Percentiles rank a stretch among this genome's conserved stretches.
Conservation (phyloP, 2,888 invertebrate genomes). For the Nomada lathburiana region DNA sequence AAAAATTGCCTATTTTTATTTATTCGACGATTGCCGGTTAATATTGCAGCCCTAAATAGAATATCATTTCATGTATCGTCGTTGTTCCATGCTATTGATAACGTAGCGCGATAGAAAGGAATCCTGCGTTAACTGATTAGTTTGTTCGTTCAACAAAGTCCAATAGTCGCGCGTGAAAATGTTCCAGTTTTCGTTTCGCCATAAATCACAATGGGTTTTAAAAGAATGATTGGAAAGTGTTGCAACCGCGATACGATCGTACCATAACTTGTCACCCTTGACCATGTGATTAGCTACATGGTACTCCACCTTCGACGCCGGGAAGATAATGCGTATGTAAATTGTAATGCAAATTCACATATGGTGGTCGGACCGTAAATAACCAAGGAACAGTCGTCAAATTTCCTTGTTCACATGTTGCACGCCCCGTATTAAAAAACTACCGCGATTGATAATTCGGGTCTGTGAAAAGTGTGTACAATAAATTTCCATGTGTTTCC, state of each 20-base stretch:
- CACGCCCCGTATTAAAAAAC: conserved; percentile 22
- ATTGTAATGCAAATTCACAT: conserved; percentile 62
- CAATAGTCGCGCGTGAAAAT: neutral
- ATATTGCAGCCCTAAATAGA: neutral
- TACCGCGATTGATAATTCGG: conserved; percentile 23
- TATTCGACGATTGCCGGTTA: neutral
- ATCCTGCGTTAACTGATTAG: neutral
- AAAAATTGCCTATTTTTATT: conserved; percentile 19
- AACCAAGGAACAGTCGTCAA: conserved; percentile 37
- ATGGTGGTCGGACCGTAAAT: conserved; percentile 31
- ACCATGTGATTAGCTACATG: conserved; percentile 38
- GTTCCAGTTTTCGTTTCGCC: neutral
- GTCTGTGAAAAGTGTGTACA: neutral
- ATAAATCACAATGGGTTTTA: conserved; percentile 16
- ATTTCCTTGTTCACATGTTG: conserved; percentile 35
- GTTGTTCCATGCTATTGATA: neutral
- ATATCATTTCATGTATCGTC: neutral
- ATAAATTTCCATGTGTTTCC: neutral
- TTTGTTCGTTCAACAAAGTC: neutral
- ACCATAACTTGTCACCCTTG: conserved; percentile 64
- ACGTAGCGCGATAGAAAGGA: neutral
- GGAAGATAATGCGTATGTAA: conserved; percentile 45
- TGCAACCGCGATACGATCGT: conserved; percentile 44
- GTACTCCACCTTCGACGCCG: conserved; percentile 38
- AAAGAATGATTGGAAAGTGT: conserved; percentile 38